Evolutionary conservation across 2,797 vertebrate genomes (phyloP).

Genomic region (Anolis apletophallus): DNA sequence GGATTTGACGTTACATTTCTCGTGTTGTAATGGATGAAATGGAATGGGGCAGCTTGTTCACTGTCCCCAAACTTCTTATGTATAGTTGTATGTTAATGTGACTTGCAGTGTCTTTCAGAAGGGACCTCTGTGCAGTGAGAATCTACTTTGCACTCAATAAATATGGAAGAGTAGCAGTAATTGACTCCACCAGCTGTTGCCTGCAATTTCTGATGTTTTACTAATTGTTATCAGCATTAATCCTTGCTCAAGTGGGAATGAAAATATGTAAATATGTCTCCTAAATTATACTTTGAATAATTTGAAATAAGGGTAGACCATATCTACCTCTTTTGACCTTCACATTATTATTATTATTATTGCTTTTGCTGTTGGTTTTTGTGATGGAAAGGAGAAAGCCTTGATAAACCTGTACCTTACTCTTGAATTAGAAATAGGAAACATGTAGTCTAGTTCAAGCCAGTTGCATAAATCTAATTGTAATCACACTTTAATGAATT

Average conservation of each 20-base stretch:
- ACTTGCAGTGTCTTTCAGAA: neutral
- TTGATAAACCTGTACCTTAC: neutral
- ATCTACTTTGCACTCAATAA: neutral
- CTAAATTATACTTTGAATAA: neutral
- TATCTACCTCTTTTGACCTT: neutral
- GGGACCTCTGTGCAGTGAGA: neutral
- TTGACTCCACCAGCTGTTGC: neutral
- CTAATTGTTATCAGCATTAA: neutral
- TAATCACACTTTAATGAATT: neutral
- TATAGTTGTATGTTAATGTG: neutral
- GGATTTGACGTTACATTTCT: too few species aligned
- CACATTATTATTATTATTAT: neutral
- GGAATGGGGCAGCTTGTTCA: too few species aligned
- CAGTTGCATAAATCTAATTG: neutral
- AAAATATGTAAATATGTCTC: neutral
- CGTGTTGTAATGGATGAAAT: too few species aligned
- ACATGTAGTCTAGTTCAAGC: neutral
- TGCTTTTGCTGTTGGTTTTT: too few species aligned
- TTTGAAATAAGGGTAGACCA: neutral
- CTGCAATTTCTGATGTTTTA: neutral
- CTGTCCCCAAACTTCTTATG: too few species aligned
- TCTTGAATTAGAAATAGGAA: constrained; percentile 3
- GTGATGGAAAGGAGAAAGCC: neutral
- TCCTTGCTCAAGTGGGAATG: neutral
- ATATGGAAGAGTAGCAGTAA: neutral